Percentiles rank a stretch among this genome's conserved stretches.
phyloP scores from a whole-genome alignment of 2,888 invertebrate genomes.

The Plemyria rubiginata region DNA sequence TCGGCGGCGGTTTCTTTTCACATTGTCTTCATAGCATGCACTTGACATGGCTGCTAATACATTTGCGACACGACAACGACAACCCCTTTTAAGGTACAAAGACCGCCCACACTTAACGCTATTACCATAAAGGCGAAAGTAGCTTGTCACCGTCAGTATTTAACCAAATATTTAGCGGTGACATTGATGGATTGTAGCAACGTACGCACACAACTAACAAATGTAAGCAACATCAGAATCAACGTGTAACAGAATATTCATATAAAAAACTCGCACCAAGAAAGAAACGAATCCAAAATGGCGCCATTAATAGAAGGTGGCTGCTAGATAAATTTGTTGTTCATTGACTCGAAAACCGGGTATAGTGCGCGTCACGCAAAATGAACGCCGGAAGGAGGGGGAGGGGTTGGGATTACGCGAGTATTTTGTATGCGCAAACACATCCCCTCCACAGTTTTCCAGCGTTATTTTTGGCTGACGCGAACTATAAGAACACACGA shows the following conservation, averaged over 20 bases:
- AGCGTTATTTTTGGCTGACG: no score
- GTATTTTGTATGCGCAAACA: no score
- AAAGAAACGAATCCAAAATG: no score
- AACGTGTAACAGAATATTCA: not conserved
- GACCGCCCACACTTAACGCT: conserved; percentile 2
- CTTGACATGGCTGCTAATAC: conserved; percentile 11
- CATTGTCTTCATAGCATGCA: not conserved
- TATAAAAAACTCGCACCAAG: no score
- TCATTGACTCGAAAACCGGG: no score
- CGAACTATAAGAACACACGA: no score
- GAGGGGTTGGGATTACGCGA: no score
- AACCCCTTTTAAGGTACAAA: conserved; percentile 5
- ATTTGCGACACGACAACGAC: conserved; percentile 9
- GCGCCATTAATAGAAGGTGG: no score
- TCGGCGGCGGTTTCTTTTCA: not conserved
- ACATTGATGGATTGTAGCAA: conserved; percentile 58
- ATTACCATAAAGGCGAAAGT: conserved; percentile 32
- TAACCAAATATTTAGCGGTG: conserved; percentile 53
- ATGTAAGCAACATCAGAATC: conserved; percentile 24
- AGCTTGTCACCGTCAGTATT: conserved; percentile 31
- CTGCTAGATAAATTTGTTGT: no score
- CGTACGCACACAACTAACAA: conserved; percentile 17
- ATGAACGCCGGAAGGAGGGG: no score
- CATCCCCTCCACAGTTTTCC: no score
- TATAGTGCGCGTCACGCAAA: no score